Base-by-base conservation (phyloP, 1,140 invertebrate species). In the Solenopsis fugax region DNA sequence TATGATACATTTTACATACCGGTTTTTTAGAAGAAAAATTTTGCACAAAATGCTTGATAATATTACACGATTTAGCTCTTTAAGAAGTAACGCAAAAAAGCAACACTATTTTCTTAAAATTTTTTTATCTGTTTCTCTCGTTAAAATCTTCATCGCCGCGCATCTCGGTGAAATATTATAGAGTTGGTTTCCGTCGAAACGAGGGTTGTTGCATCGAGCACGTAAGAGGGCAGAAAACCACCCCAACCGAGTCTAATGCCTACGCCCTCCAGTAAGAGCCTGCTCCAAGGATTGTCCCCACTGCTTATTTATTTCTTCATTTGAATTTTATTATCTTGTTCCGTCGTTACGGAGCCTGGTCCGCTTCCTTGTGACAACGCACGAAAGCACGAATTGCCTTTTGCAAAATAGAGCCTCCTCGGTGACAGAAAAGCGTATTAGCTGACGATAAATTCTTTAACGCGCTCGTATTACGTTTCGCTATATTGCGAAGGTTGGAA, bases 221-320 rank as follows among this genome's bases (percentile, higher is more conserved):
- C 92, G 92, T 93, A 94, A 94, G 91, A 90, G 90, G 89, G 89
- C 87, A 82, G 90, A 87, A 88, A 87, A 86, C 73, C 88, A 86
- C 89, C 90, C 91, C 81, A 91, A 90, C 60, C 56, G 75, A 75
- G 69, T 87, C 86, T 65, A 87, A 54, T 85, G 78, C 60, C 73
- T 56, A 78, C 80, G 86, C 90, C 89, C 90, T 91, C 71, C 88
- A 76, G n/a, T 37, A 80, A 85, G 87, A 92, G 88, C 87, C 89
- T 88, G 87, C 90, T 91, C 88, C 88, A 81, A 88, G 89, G 91
- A 92, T 91, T 92, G 92, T 93, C 90, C 85, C 81, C 89, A 92
- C 93, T 93, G 90, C 94, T 95, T 95, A 95, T 95, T 95, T 95
- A 95, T 95, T 94, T 95, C 94, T 94, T 93, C 92, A 94, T 95